Base-by-base conservation (phyloP, 2,797 vertebrate genomes). In the Gallinago stenura region DNA sequence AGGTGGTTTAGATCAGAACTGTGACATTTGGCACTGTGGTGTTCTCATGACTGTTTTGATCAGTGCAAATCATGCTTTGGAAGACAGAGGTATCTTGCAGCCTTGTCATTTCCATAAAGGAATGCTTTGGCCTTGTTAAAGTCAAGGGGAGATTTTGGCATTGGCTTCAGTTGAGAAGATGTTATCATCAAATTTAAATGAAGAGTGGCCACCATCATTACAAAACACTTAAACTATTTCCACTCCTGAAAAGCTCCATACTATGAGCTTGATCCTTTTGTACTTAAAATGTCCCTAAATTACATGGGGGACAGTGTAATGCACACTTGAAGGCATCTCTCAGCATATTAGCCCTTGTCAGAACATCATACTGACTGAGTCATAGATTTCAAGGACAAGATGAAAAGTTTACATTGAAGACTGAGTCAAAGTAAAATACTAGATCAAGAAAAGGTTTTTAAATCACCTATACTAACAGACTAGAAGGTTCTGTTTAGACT, bases 401-500 rank as follows among this genome's bases (percentile, higher is more conserved):
- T 35, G 20, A 77, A 41, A 84, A 88, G 3, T 82, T 88, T 79
- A 25, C 33, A 6, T 16, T 73, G 26, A 94, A 72, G 28, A 46
- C 17, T 60, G 33, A 25, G 73, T 48, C 18, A 90, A 58, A 90
- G 26, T 37, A 78, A 68, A 80, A 73, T 77, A 4, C 11, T 30
- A 80, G 25, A 7, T 60, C 19, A 17, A 20, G 37, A 43, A 84
- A 76, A 58, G 19, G 10, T 15, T 20, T 85, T 61, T 15, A 58
- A 87, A 37, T 64, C 10, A 5, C 72, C 57, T 78, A 0, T 39
- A 65, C 76, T 84, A 68, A 46, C 22, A 73, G 22, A 39, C 16
- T 60, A 26, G 62, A 90, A 77, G 4, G 4, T 75, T 93, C 45
- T 93, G 33, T 71, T 92, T 90, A 80, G 13, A 66, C 39, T 87